phyloP scores from a whole-genome alignment of 2,797 vertebrate genomes.

The Hypotaenidia philippensis region DNA sequence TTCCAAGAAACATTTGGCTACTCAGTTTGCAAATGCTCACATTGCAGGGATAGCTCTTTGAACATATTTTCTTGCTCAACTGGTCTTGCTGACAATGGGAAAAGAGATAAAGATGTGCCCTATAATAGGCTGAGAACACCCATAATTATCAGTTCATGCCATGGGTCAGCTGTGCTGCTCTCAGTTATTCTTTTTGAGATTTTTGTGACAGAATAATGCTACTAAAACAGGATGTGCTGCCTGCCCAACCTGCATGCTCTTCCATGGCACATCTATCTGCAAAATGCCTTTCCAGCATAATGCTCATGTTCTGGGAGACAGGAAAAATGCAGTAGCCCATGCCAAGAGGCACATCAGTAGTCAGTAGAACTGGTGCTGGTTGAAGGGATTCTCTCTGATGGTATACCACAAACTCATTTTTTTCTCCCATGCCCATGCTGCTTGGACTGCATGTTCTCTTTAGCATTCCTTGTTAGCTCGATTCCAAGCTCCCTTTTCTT shows the following conservation, averaged over 20 bases:
- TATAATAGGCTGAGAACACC: not conserved
- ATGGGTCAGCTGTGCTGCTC: not conserved
- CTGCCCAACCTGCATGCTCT: not conserved
- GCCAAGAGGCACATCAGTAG: not conserved
- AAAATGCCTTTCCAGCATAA: not conserved
- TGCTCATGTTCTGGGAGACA: accelerated
- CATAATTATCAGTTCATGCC: not conserved
- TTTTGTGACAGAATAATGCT: not conserved
- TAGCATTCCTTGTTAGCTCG: not conserved
- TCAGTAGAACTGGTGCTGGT: not conserved
- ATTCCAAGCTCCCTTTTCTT: not conserved
- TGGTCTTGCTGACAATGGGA: not conserved
- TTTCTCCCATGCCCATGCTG: not conserved
- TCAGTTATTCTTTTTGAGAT: not conserved
- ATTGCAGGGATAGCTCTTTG: not conserved
- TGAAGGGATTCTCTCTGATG: not conserved
- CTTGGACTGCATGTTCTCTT: not conserved
- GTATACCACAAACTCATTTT: not conserved
- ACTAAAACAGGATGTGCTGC: not conserved
- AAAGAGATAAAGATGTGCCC: not conserved
- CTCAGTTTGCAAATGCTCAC: not conserved
- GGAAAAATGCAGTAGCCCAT: not conserved
- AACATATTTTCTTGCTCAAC: not conserved
- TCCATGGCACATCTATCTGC: not conserved
- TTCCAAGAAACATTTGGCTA: not conserved